phyloP scores from a whole-genome alignment of 2,113 vertebrate species.

The Glaucomys volans region DNA sequence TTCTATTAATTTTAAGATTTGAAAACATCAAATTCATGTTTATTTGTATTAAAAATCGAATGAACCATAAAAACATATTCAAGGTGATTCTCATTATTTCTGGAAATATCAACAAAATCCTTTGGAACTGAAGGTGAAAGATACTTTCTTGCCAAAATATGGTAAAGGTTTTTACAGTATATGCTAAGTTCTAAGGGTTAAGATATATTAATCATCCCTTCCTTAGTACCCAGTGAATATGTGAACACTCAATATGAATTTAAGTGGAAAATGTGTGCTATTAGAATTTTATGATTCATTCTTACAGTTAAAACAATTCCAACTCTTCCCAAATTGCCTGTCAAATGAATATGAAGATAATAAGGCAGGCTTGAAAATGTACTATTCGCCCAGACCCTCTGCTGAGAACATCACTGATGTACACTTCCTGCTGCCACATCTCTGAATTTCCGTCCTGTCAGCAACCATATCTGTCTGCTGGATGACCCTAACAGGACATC shows the following conservation, averaged over 20 bases:
- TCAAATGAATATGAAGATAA: background rate
- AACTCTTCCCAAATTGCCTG: background rate
- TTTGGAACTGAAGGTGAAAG: background rate
- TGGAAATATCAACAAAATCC: background rate
- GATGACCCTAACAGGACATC: background rate
- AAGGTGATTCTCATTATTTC: background rate
- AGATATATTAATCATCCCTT: background rate
- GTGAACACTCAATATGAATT: background rate
- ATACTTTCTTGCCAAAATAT: background rate
- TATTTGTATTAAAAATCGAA: background rate
- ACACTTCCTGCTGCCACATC: background rate
- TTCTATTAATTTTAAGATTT: slow-evolving; percentile 31
- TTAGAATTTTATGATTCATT: slow-evolving; percentile 26
- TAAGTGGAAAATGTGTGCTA: background rate
- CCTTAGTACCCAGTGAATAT: background rate
- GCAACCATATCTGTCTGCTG: background rate
- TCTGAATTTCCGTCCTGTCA: background rate
- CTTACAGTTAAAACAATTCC: background rate
- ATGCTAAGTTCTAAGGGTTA: background rate
- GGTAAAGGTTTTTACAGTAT: background rate
- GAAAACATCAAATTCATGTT: background rate
- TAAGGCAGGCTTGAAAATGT: background rate
- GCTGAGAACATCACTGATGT: background rate
- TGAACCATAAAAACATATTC: slow-evolving; percentile 19
- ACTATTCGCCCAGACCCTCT: background rate